Base-by-base conservation (phyloP, 1,140 invertebrate genomes). In the Drosophila cardini region DNA sequence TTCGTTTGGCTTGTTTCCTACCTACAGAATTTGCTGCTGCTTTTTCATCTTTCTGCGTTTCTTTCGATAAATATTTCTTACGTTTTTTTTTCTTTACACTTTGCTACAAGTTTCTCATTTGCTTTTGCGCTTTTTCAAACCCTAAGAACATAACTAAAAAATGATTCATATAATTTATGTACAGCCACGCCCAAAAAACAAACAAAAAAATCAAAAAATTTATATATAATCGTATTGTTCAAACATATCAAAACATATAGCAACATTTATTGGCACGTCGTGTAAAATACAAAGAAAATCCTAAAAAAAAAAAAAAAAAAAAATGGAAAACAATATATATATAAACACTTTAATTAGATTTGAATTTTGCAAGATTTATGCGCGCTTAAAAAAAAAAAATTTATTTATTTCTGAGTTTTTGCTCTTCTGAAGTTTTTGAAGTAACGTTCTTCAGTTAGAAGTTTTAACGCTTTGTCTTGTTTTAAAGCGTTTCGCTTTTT, bases 241-340 rank as follows among this genome's bases (percentile, higher is more conserved):
- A 52, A 48, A 80, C 62, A 69, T 72, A 58, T 75, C 21, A 65
- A 62, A 50, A 40, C 13, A 57, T 72, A 60, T 65, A 53, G 53
- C 62, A 62, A 62, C 48, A 70, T 58, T 67, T 52, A 87, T 86
- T 86, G 82, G 82, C 82, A 87, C 81, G 78, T 71, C 80, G 79
- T 85, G 72, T 75, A 82, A 60, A 84, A 69, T 80, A 46, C 36
- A 60, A 56, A 57, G 38, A 64, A 70, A 53, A 48, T 48, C 40
- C 38, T 4, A 46, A 68, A 52, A 45, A 53, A 45, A 32, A 32
- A 40, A 60, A 55, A 74, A 16, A 52, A 32, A 16, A 7, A 55
- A 40, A 30, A 62, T 61, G 21, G 21, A 26, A 21, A 26, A 26
- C 21, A 58, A 58, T 21, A 32, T 16, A 36, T 53, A 18, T 38